phyloP scores from a whole-genome alignment of 2,113 vertebrate genomes.

The Mirza zaza region DNA sequence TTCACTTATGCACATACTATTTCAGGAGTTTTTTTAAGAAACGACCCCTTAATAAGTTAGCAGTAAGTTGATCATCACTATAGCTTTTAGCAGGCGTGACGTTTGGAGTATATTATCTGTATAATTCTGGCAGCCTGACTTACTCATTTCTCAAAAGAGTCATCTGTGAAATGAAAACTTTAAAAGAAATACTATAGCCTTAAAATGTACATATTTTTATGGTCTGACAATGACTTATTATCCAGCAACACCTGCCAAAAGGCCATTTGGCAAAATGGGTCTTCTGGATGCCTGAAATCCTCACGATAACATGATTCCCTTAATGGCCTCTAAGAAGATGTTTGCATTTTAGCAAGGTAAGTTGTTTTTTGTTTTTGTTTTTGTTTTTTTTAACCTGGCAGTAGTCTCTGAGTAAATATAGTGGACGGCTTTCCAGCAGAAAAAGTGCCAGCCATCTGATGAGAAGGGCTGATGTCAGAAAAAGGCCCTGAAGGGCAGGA shows the following conservation, averaged over 20 bases:
- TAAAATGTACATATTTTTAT: background rate
- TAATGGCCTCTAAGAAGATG: background rate
- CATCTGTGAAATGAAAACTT: constrained; percentile 19
- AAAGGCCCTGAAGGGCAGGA: background rate
- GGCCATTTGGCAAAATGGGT: constrained; percentile 1
- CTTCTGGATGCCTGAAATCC: background rate
- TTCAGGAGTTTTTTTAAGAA: constrained; percentile 14
- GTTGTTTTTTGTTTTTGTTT: background rate
- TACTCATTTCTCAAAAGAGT: constrained; percentile 22
- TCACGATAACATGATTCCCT: background rate
- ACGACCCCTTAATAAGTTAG: background rate
- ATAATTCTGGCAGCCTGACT: background rate
- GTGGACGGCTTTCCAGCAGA: background rate
- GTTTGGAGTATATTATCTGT: background rate
- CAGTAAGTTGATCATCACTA: background rate
- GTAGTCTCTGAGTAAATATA: background rate
- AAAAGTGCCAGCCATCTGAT: background rate
- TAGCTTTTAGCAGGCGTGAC: background rate
- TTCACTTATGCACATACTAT: background rate
- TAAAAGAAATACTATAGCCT: background rate
- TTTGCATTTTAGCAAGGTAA: background rate
- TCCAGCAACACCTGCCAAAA: background rate
- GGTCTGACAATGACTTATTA: background rate
- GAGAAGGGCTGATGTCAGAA: background rate
- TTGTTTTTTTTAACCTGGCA: background rate